phyloP scores from a whole-genome alignment of 2,797 vertebrate species.

The Pseudochirops corinnae region DNA sequence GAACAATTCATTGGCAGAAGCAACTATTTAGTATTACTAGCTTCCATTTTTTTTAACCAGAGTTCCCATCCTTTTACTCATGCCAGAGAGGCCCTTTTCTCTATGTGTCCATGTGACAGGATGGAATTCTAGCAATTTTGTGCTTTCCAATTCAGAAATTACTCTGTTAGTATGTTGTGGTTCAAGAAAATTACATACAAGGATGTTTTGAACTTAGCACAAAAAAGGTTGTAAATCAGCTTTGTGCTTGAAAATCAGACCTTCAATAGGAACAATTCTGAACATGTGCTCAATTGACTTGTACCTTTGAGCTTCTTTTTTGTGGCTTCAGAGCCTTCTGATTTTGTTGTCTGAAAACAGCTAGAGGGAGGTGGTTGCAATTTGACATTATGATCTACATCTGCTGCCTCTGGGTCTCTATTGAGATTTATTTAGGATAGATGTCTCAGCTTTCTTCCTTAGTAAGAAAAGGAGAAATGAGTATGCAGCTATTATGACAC shows the following conservation, averaged over 20 bases:
- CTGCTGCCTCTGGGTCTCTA: slow-evolving; percentile 30
- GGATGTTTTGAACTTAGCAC: slow-evolving; percentile 73
- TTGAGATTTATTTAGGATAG: neutral
- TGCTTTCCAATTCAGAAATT: slow-evolving; percentile 78
- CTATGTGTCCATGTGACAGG: slow-evolving; percentile 63
- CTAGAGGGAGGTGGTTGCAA: slow-evolving; percentile 63
- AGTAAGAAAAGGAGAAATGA: slow-evolving; percentile 3
- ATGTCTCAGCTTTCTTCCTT: neutral
- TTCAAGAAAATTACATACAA: slow-evolving; percentile 76
- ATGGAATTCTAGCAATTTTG: slow-evolving; percentile 78
- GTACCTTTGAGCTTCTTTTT: slow-evolving; percentile 55
- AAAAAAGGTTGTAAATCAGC: slow-evolving; percentile 71
- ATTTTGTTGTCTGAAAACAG: slow-evolving; percentile 69
- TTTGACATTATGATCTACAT: slow-evolving; percentile 53
- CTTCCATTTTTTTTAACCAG: slow-evolving; percentile 70
- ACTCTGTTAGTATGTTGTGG: slow-evolving; percentile 75
- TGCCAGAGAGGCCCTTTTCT: slow-evolving; percentile 64
- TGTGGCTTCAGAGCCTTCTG: slow-evolving; percentile 69
- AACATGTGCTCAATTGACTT: slow-evolving; percentile 32
- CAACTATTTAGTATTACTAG: slow-evolving; percentile 62
- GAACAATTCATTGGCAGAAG: slow-evolving; percentile 59
- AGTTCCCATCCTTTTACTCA: slow-evolving; percentile 61
- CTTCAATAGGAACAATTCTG: slow-evolving; percentile 62
- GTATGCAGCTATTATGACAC: slow-evolving; percentile 35
- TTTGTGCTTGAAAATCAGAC: slow-evolving; percentile 70